phyloP scores from a whole-genome alignment of 1,140 invertebrate species.

The Drosophila persimilis region DNA sequence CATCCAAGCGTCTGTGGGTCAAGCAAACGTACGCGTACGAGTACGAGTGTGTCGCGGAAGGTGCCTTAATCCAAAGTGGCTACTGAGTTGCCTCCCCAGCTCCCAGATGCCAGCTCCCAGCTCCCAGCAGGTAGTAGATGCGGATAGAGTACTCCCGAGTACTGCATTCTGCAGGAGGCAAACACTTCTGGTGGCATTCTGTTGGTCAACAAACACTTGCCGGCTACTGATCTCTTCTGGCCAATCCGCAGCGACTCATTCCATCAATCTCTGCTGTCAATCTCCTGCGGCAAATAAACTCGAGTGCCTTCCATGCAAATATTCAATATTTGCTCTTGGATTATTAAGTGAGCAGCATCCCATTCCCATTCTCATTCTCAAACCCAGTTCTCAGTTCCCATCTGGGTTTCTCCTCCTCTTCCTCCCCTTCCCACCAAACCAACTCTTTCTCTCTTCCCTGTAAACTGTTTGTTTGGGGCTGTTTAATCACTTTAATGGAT shows the following conservation, averaged over 20 bases:
- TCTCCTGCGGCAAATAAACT: slow-evolving; percentile 80
- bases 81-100: slow-evolving; percentile 65
- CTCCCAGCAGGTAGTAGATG: slow-evolving; percentile 16
- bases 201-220: slow-evolving; percentile 56
- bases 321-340: slow-evolving; percentile 74
- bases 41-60: slow-evolving; percentile 3
- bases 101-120: neutral
- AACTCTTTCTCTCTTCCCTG: slow-evolving; percentile 35
- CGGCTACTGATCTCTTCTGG: slow-evolving; percentile 60
- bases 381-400: slow-evolving; percentile 29
- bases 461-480: slow-evolving; percentile 67
- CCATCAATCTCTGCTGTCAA: slow-evolving; percentile 73
- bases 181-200: slow-evolving; percentile 63
- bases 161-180: slow-evolving; percentile 42
- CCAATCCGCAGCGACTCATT: slow-evolving; percentile 36
- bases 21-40: slow-evolving; percentile 63
- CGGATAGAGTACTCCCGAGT: slow-evolving; percentile 10
- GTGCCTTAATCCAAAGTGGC: slow-evolving; percentile 76
- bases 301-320: slow-evolving; percentile 73
- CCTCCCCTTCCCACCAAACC: slow-evolving; percentile 11
- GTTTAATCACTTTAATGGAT: slow-evolving; percentile 80
- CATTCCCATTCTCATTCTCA: slow-evolving; percentile 41
- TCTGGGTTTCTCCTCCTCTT: slow-evolving; percentile 16
- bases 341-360: slow-evolving; percentile 78
- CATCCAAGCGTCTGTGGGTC: slow-evolving; percentile 57